phyloP scores from a whole-genome alignment of 2,797 vertebrate genomes.

The Heterohyrax brucei region DNA sequence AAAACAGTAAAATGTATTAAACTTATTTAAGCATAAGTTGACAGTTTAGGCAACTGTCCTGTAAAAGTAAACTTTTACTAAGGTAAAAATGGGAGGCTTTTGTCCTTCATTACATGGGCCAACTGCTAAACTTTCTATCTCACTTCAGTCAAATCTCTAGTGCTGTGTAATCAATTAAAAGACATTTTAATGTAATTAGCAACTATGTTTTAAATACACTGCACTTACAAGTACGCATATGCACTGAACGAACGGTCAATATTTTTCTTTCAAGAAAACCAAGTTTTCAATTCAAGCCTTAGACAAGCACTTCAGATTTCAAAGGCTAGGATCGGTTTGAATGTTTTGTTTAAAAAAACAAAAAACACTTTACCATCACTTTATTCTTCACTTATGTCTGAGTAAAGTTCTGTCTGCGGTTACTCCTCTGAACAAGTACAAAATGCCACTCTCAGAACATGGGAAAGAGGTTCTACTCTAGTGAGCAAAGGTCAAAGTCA shows the following conservation, averaged over 20 bases:
- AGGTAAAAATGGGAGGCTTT: constrained; percentile 18
- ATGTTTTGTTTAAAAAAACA: constrained; percentile 58
- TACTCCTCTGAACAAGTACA: constrained; percentile 47
- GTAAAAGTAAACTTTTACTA: constrained; percentile 52
- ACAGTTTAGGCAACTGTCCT: constrained; percentile 4
- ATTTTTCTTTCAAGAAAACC: constrained; percentile 59
- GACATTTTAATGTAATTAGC: neutral
- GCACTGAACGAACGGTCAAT: neutral
- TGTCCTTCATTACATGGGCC: neutral
- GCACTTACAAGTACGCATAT: neutral
- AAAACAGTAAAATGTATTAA: neutral
- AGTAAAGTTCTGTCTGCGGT: constrained; percentile 61
- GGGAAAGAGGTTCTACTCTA: constrained; percentile 63
- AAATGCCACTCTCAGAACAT: constrained; percentile 61
- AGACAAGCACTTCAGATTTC: constrained; percentile 48
- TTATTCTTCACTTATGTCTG: constrained; percentile 47
- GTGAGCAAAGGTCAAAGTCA: constrained; percentile 64
- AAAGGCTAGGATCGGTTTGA: constrained; percentile 41
- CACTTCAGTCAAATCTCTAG: constrained; percentile 10
- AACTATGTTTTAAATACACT: neutral
- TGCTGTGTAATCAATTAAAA: constrained; percentile 63
- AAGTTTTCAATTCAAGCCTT: constrained; percentile 44
- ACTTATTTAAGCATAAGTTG: constrained; percentile 53
- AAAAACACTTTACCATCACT: constrained; percentile 38
- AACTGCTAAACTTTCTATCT: constrained; percentile 54